Evolutionary conservation across 1,140 invertebrate species (phyloP).

Genomic region (Bombus turneri): DNA sequence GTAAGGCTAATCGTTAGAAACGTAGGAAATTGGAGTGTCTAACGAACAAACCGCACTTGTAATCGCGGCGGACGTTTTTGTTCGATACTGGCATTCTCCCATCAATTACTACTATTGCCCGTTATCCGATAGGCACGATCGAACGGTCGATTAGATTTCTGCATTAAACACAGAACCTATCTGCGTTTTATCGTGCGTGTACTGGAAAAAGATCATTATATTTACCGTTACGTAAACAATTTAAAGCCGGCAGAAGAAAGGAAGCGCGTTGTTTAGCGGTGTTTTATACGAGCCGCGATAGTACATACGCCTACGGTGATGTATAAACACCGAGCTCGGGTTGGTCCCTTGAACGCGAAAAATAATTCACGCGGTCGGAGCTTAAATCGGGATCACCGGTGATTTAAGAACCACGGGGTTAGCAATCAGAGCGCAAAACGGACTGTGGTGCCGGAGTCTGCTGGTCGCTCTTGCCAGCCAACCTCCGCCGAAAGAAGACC

Average conservation of each 20-base stretch:
- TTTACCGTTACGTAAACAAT: not conserved
- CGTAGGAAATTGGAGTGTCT: not conserved
- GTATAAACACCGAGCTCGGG: not conserved
- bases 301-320: not conserved
- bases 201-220: not conserved
- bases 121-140: not conserved
- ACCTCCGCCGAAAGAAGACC: slow-evolving; percentile 39
- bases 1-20: not conserved
- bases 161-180: not conserved
- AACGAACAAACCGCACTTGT: not conserved
- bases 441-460: slow-evolving; percentile 30
- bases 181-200: not conserved
- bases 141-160: not conserved
- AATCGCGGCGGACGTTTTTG: not conserved
- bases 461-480: slow-evolving; percentile 20
- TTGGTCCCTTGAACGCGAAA: slow-evolving; percentile 3
- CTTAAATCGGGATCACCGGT: slow-evolving; percentile 37
- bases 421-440: slow-evolving; percentile 62
- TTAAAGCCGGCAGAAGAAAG: not conserved
- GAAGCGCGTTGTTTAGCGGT: too few relatives aligned
- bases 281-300: not conserved
- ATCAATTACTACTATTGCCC: not conserved
- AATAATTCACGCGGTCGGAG: slow-evolving; percentile 7
- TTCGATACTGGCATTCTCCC: not conserved
- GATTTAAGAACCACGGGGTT: slow-evolving; percentile 60